Evolutionary conservation across 30 jellyfish, hydroid and myxozoan genomes (phyloP), one percentile per base, ranked within the genome.

Genomic region (Nemopilema nomurai): DNA sequence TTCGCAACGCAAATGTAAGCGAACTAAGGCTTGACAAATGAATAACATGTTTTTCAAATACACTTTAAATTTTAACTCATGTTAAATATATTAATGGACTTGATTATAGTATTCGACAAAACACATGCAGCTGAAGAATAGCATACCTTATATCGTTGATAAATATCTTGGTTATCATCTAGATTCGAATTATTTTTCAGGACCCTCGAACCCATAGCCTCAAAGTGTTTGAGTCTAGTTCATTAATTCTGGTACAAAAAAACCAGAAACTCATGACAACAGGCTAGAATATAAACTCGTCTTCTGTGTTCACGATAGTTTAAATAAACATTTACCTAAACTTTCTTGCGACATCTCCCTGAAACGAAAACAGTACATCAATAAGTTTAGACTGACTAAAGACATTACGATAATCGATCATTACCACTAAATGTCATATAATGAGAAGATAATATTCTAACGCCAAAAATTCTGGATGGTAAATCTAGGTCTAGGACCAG

Each of bases 301-400:
- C 57, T 41, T 6, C 13, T 41, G 13, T 3, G 13, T 3, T 41
- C 13, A 41, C 6, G 13, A 74, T 0, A 31, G 51, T 29, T 29
- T 3, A 18, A 23, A 9, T 24, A 18, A 20, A n/a, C 62, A 1
- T 74, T 62, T 51, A 89, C 96, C 96, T 89, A 63, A 89, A 68
- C 77, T 89, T 89, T 65, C 96, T 71, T 24, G 87, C 52, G 21
- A 89, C 87, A 74, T 89, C 96, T 1, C 89, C 89, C 96, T 89
- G 81, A 32, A 89, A 89, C 19, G 1, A 74, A 64, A 81, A 24
- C 57, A 71, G 13, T 3, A 41, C 57, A 41, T 41, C 57, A 41
- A 41, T n/a, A n/a, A n/a, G n/a, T n/a, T n/a, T n/a, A n/a, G n/a
- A n/a, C n/a, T n/a, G n/a, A n/a, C n/a, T n/a, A n/a, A n/a, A n/a